Conservation (phyloP, 1,140 invertebrate species). For the Bactericera cockerelli region DNA sequence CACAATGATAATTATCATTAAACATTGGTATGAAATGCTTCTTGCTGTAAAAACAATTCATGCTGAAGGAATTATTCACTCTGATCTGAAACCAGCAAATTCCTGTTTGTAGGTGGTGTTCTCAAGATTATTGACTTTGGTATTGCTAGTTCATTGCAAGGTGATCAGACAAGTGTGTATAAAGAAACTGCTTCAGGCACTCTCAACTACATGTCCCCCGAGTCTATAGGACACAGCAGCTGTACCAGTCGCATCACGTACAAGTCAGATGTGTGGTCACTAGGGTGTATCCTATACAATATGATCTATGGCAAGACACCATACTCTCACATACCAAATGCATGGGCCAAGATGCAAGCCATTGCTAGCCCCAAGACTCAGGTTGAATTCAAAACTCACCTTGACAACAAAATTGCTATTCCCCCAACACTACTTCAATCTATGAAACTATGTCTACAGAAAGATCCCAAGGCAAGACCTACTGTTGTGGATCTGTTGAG, state of each 20-base stretch:
- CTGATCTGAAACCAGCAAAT: constrained; percentile 93
- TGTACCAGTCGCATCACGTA: constrained; percentile 46
- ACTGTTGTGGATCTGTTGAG: constrained; percentile 21
- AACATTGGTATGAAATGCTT: constrained; percentile 91
- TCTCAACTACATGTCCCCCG: constrained; percentile 92
- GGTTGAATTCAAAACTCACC: constrained; percentile 51
- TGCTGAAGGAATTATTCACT: constrained; percentile 81
- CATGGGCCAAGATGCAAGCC: constrained; percentile 59
- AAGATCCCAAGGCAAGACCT: constrained; percentile 21
- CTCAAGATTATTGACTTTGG: constrained; percentile 97
- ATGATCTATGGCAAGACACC: constrained; percentile 82
- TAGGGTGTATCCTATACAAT: constrained; percentile 92
- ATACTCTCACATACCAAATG: constrained; percentile 66
- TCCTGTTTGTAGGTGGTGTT: constrained; percentile 69
- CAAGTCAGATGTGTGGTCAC: constrained; percentile 93
- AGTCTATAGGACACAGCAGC: constrained; percentile 52
- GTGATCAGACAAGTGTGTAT: constrained; percentile 77
- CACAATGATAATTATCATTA: constrained; percentile 51
- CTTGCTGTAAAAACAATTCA: constrained; percentile 83
- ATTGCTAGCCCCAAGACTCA: constrained; percentile 58
- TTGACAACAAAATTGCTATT: constrained; percentile 11
- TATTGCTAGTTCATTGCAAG: constrained; percentile 78
- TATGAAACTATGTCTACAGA: constrained; percentile 19
- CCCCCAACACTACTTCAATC: constrained; percentile 17
- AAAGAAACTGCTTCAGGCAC: constrained; percentile 72